A percentile compares a stretch with the other conserved stretches of the same genome.
phyloP scores from a whole-genome alignment of 1,140 invertebrate species.

The Drosophila persimilis region DNA sequence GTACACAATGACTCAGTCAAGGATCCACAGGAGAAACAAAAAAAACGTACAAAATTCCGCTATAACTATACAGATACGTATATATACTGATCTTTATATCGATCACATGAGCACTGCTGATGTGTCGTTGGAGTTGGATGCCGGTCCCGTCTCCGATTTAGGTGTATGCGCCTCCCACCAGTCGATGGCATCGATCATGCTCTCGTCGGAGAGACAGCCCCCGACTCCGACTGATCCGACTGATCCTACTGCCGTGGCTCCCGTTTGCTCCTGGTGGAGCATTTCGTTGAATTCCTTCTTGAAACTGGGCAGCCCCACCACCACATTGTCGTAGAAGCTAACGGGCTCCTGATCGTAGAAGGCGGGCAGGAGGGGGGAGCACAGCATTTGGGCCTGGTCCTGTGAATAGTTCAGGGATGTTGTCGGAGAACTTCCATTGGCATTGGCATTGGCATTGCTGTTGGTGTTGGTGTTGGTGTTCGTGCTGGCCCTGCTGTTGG shows the following conservation, averaged over 20 bases:
- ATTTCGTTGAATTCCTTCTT: slow-evolving; percentile 81
- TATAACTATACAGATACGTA: too few species aligned
- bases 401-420: background rate
- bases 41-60: background rate
- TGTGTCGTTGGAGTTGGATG: slow-evolving; percentile 31
- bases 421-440: too few species aligned
- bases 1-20: slow-evolving; percentile 50
- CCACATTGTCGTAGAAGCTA: slow-evolving; percentile 73
- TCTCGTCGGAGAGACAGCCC: slow-evolving; percentile 77
- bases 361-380: slow-evolving; percentile 54
- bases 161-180: slow-evolving; percentile 84
- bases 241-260: slow-evolving; percentile 14
- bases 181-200: slow-evolving; percentile 83
- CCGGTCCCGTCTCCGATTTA: slow-evolving; percentile 65
- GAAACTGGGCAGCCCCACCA: slow-evolving; percentile 60
- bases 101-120: slow-evolving; percentile 30
- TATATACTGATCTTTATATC: too few species aligned
- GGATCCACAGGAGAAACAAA: slow-evolving; percentile 23
- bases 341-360: slow-evolving; percentile 70
- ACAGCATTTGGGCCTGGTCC: slow-evolving; percentile 44
- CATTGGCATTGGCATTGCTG: slow-evolving; percentile 21
- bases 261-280: slow-evolving; percentile 70
- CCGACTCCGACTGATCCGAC: slow-evolving; percentile 3
- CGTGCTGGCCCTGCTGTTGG: slow-evolving; percentile 40
- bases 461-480: slow-evolving; percentile 8